phyloP scores from a whole-genome alignment of 1,140 invertebrate genomes.

The Anastrepha ludens region DNA sequence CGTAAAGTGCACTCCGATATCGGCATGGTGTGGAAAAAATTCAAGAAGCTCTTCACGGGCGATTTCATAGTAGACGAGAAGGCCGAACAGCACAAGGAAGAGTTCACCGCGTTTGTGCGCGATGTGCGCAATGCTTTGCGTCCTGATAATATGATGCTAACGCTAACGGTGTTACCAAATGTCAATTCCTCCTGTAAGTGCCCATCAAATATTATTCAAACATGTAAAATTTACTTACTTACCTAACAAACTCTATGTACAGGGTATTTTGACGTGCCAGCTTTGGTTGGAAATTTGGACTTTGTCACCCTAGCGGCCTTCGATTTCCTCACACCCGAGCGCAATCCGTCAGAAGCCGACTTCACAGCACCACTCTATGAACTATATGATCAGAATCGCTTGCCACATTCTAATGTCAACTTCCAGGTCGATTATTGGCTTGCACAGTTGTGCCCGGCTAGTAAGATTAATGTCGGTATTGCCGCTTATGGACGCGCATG shows the following conservation, averaged over 20 bases:
- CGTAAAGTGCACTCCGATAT: constrained; percentile 83
- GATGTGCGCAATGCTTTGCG: constrained; percentile 82
- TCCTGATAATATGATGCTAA: constrained; percentile 79
- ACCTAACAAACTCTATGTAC: background rate
- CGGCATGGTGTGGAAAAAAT: constrained; percentile 80
- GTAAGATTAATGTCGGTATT: constrained; percentile 89
- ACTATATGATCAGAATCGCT: constrained; percentile 77
- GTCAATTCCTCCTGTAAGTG: constrained; percentile 82
- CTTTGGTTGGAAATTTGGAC: constrained; percentile 84
- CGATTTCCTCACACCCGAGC: constrained; percentile 85
- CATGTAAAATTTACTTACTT: background rate
- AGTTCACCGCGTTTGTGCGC: constrained; percentile 83
- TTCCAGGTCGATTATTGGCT: constrained; percentile 79
- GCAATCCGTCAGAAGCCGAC: constrained; percentile 85
- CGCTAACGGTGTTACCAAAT: constrained; percentile 84
- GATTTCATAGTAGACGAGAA: constrained; percentile 83
- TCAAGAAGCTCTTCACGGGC: constrained; percentile 84
- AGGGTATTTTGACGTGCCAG: constrained; percentile 87
- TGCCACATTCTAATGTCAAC: constrained; percentile 81
- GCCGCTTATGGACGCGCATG: constrained; percentile 89
- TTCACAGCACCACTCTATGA: constrained; percentile 83
- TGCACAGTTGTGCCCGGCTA: constrained; percentile 79
- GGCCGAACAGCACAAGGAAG: constrained; percentile 83
- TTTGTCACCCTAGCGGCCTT: constrained; percentile 87
- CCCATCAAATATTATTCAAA: background rate